Evolutionary conservation across 2,888 invertebrate species (phyloP).

Genomic region (Teinopalpus imperialis): DNA sequence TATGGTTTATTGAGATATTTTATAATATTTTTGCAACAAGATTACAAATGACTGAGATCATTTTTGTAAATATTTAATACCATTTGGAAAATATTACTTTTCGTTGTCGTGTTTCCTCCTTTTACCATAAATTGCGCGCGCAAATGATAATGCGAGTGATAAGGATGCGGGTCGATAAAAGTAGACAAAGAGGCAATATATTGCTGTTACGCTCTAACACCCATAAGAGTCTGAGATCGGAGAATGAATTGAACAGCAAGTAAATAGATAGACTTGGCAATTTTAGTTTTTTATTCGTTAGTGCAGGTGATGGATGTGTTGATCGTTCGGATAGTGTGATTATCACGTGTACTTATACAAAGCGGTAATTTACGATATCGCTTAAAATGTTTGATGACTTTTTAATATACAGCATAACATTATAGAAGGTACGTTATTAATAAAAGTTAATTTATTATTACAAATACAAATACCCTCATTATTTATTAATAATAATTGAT

Average conservation of each 20-base stretch:
- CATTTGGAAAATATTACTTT: too few relatives aligned
- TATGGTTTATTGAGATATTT: background rate
- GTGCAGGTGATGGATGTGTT: slow-evolving; percentile 47
- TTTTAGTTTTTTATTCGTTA: slow-evolving; percentile 58
- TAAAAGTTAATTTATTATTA: too few relatives aligned
- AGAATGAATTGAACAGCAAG: slow-evolving; percentile 25
- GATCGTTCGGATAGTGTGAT: slow-evolving; percentile 37
- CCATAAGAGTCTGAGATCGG: slow-evolving; percentile 20
- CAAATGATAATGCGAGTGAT: slow-evolving; percentile 46
- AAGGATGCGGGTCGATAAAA: slow-evolving; percentile 60
- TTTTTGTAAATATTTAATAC: too few relatives aligned
- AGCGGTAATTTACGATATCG: slow-evolving; percentile 23
- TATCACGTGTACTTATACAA: slow-evolving; percentile 54
- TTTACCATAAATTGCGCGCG: slow-evolving; percentile 45
- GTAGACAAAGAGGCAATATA: slow-evolving; percentile 47
- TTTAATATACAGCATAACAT: background rate
- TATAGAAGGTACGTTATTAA: slow-evolving; percentile 1
- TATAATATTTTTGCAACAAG: background rate
- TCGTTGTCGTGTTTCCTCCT: too few relatives aligned
- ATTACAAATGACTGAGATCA: too few relatives aligned
- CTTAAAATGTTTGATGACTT: slow-evolving; percentile 1
- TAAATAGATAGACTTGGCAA: slow-evolving; percentile 27
- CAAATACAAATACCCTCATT: too few relatives aligned
- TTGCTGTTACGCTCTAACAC: slow-evolving; percentile 40
- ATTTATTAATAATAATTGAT: too few relatives aligned